These are phyloP conservation scores for Aplocera efformata DNA, from an alignment of 2,888 invertebrate species.

Conservation along the genomic window DNA sequence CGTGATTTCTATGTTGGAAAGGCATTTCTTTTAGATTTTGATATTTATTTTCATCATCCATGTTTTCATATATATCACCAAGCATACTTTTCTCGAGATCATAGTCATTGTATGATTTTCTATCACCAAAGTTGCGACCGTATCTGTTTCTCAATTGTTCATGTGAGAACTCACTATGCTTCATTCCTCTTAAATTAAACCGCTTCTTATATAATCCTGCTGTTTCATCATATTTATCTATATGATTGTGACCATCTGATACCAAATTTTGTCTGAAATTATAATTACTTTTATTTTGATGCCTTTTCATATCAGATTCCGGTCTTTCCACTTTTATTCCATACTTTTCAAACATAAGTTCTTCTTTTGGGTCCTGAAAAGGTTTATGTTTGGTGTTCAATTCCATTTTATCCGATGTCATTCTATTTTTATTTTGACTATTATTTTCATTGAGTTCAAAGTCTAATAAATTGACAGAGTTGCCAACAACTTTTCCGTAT, in stretches of 20 bases:
- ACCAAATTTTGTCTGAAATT: conserved; percentile 16
- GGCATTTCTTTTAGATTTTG: neutral
- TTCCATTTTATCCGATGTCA: conserved; percentile 6
- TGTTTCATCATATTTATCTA: conserved; percentile 4
- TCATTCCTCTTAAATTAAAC: conserved; percentile 12
- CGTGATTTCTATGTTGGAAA: neutral
- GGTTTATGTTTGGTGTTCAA: conserved; percentile 7
- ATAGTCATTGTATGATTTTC: conserved; percentile 17
- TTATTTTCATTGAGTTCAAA: neutral
- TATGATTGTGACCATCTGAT: conserved; percentile 9
- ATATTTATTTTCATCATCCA: conserved; percentile 1
- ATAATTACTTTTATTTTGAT: conserved; percentile 9
- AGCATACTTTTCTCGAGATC: conserved; percentile 18
- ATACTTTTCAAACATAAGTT: conserved; percentile 4
- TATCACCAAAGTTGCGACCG: conserved; percentile 15
- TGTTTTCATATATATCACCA: conserved; percentile 5
- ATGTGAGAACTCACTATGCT: conserved; percentile 12
- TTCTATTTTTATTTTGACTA: too few relatives aligned
- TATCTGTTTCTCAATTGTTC: conserved; percentile 7
- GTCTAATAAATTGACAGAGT: conserved; percentile 20
- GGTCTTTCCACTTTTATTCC: neutral
- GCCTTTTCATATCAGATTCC: conserved; percentile 5
- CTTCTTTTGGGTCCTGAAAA: conserved; percentile 12
- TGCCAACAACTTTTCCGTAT: conserved; percentile 45
- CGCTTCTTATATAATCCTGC: conserved; percentile 2